Evolutionary conservation across 2,888 invertebrate species (phyloP).

Genomic region (Geophilus truncorum): DNA sequence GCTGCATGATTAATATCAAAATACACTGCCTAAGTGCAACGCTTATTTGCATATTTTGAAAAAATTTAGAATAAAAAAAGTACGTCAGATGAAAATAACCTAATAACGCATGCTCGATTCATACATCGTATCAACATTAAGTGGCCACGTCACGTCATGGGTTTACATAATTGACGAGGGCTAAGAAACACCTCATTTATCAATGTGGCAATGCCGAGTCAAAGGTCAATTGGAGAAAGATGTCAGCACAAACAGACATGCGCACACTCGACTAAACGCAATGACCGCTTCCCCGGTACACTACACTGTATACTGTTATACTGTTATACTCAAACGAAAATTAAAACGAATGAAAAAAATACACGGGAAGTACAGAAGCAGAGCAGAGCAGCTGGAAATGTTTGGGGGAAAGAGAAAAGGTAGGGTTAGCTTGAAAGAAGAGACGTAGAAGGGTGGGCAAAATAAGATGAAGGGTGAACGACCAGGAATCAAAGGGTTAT

Average conservation of each 20-base stretch:
- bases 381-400: neutral
- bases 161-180: neutral
- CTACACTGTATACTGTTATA: too few relatives aligned
- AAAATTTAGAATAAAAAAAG: neutral
- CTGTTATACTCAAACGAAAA: neutral
- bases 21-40: slow-evolving; percentile 29
- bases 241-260: slow-evolving; percentile 13
- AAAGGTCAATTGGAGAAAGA: slow-evolving; percentile 31
- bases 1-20: slow-evolving; percentile 33
- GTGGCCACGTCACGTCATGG: neutral
- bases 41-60: slow-evolving; percentile 33
- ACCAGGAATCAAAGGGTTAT: slow-evolving; percentile 30
- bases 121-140: neutral
- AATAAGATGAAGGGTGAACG: slow-evolving; percentile 20
- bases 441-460: neutral
- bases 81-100: neutral
- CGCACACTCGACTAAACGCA: neutral
- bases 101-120: neutral
- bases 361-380: neutral
- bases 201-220: slow-evolving; percentile 19
- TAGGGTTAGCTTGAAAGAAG: neutral
- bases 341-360: neutral
- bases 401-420: neutral
- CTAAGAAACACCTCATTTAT: slow-evolving; percentile 25
- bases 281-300: neutral